Percentiles rank a stretch among this genome's conserved stretches.
Evolutionary conservation across 2,797 vertebrate species (phyloP).

Genomic region (Luscinia luscinia): DNA sequence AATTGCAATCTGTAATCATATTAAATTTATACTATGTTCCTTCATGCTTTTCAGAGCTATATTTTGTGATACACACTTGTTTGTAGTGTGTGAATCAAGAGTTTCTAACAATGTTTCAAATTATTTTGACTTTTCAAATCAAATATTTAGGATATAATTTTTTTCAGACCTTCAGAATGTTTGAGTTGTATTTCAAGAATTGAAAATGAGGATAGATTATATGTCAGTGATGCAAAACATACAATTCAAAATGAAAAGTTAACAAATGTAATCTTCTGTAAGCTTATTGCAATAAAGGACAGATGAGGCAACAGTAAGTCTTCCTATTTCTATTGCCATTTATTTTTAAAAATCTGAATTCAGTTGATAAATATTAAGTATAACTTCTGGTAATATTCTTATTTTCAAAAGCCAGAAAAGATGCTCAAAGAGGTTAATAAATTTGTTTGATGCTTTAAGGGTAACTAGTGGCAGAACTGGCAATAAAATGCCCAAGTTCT

Average conservation of each 20-base stretch:
- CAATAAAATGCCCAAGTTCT: neutral
- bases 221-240: neutral
- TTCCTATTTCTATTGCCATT: neutral
- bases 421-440: neutral
- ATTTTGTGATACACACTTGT: slow-evolving; percentile 49
- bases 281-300: neutral
- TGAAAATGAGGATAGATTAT: neutral
- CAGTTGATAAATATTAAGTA: neutral
- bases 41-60: slow-evolving; percentile 37
- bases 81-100: slow-evolving; percentile 45
- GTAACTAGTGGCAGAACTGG: neutral
- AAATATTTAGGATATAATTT: neutral
- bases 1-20: slow-evolving; percentile 63
- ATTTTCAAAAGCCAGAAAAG: neutral
- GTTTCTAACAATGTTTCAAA: slow-evolving; percentile 22
- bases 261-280: neutral
- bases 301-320: neutral
- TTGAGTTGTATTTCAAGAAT: slow-evolving; percentile 17
- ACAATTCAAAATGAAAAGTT: neutral
- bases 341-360: neutral
- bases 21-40: slow-evolving; percentile 37
- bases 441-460: neutral
- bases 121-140: slow-evolving; percentile 44
- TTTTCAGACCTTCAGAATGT: slow-evolving; percentile 20
- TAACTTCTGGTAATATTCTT: neutral